Base-by-base conservation (phyloP, 2,888 invertebrate species). In the Vandiemenella viatica region DNA sequence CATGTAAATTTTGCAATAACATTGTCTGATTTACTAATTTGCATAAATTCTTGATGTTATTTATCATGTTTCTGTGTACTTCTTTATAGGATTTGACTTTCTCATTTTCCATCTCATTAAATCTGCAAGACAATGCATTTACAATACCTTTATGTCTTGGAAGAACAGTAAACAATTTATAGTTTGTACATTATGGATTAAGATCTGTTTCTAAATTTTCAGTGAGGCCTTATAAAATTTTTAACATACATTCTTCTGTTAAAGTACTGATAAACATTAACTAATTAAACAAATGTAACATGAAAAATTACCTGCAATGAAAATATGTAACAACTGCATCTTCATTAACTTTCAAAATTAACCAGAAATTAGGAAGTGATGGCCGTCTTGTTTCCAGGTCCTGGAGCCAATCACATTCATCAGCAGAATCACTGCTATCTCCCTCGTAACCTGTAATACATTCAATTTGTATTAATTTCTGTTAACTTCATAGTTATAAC, bases 301-400 rank as follows among this genome's bases (percentile, higher is more conserved):
- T n/a, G n/a, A n/a, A n/a, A n/a, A 32, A 32, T 51, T 60, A 74
- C 74, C 80, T 75, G 66, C 78, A 77, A 56, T 83, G 83, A 61
- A 80, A 82, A 62, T 76, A 82, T 17, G 79, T 67, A 38, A 73
- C 72, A 5, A 81, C 79, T 48, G 69, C 65, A 55, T 74, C 72
- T 20, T 65, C 64, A 49, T 73, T 70, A 7, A 81, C 68, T 56
- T 71, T 72, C 62, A 81, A 68, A 50, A 83, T 77, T 19, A 82
- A 65, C 83, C 83, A 83, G 62, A 83, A 83, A 17, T 77, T 77
- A 0, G 81, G 81, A 53, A 80, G 63, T 22, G 67, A 61, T n/a
- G 65, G 64, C 50, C 73, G 63, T 46, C 68, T 70, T 46, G 67
- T 67, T 53, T 73, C 74, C 13, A 74, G 61, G 49, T 72, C 71